Percentiles rank a stretch among this genome's conserved stretches.
Evolutionary conservation across 2,797 vertebrate species (phyloP).

Genomic region (Microchirus variegatus): DNA sequence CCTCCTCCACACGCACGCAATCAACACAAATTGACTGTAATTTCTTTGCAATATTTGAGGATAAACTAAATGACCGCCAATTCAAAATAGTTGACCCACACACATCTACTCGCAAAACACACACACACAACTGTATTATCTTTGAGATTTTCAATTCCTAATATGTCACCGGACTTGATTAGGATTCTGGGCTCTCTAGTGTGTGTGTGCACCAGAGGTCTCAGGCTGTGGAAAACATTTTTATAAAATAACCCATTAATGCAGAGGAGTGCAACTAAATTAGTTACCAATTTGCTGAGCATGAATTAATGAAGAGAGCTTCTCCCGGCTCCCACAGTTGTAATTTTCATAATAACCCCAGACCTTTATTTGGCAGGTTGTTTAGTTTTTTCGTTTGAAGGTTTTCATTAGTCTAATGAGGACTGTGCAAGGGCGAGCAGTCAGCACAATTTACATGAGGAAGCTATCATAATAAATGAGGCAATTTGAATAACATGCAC

Average conservation of each 20-base stretch:
- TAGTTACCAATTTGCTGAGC: conserved; percentile 99
- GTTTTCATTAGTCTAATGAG: conserved; percentile 99
- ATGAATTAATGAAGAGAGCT: conserved; percentile 99
- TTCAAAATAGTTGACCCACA: conserved; percentile 63
- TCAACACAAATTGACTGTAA: conserved; percentile 72
- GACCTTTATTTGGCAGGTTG: conserved; percentile 99
- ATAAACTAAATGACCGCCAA: conserved; percentile 67
- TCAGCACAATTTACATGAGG: conserved; percentile 99
- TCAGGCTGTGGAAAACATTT: conserved; percentile 99
- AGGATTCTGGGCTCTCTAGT: conserved; percentile 98
- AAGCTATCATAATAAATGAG: conserved; percentile 99
- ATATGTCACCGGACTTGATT: conserved; percentile 99
- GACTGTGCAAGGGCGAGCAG: conserved; percentile 99
- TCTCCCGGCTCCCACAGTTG: conserved; percentile 99
- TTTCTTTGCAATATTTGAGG: conserved; percentile 58
- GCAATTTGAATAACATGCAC: conserved; percentile 99
- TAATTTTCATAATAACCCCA: conserved; percentile 99
- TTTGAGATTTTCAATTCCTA: conserved; percentile 99
- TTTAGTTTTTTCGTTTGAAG: conserved; percentile 99
- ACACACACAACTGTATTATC: conserved; percentile 85
- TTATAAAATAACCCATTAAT: conserved; percentile 99
- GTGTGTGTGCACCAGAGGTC: conserved; percentile 97
- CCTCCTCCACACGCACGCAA: conserved; percentile 53
- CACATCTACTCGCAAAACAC: conserved; percentile 53
- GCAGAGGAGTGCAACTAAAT: conserved; percentile 99